Percentiles rank a stretch among this genome's conserved stretches.
phyloP scores from a whole-genome alignment of 2,113 vertebrate species.

The Abramis brama region DNA sequence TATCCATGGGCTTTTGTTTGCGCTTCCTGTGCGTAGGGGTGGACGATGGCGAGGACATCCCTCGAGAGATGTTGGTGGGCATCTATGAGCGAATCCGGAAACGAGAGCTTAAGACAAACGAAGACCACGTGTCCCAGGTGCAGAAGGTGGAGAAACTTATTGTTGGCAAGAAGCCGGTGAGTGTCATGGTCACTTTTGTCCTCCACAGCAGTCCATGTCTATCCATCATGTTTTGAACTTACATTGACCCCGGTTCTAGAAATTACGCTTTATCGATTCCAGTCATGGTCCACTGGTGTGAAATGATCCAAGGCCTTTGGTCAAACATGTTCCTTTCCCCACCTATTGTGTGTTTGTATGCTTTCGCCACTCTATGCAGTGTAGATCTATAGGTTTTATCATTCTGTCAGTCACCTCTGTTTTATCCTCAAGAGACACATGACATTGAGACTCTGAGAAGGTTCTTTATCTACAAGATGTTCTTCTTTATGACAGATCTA shows the following conservation, averaged over 20 bases:
- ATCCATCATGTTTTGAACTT: constrained; percentile 17
- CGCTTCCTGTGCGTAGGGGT: constrained; percentile 77
- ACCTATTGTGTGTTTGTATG: constrained; percentile 6
- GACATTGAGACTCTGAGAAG: constrained; percentile 12
- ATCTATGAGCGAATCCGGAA: constrained; percentile 96
- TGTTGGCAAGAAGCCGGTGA: constrained; percentile 94
- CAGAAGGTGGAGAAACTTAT: constrained; percentile 98
- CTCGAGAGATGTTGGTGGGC: constrained; percentile 90
- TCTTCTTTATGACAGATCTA: constrained; percentile 43
- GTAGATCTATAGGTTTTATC: neutral
- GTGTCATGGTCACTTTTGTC: constrained; percentile 57
- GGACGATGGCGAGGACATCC: constrained; percentile 96
- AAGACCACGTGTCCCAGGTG: constrained; percentile 97
- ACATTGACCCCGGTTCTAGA: constrained; percentile 16
- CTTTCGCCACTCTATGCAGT: neutral
- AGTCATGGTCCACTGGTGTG: constrained; percentile 17
- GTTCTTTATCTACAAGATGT: constrained; percentile 30
- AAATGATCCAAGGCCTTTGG: constrained; percentile 12
- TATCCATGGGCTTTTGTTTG: neutral
- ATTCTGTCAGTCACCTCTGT: neutral
- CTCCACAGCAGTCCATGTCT: constrained; percentile 10
- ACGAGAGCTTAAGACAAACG: constrained; percentile 93
- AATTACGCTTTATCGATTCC: neutral
- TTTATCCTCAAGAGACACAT: neutral
- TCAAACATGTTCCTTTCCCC: constrained; percentile 11